Conservation (phyloP, 1,140 invertebrate species). For the Dinothrombium tinctorium region DNA sequence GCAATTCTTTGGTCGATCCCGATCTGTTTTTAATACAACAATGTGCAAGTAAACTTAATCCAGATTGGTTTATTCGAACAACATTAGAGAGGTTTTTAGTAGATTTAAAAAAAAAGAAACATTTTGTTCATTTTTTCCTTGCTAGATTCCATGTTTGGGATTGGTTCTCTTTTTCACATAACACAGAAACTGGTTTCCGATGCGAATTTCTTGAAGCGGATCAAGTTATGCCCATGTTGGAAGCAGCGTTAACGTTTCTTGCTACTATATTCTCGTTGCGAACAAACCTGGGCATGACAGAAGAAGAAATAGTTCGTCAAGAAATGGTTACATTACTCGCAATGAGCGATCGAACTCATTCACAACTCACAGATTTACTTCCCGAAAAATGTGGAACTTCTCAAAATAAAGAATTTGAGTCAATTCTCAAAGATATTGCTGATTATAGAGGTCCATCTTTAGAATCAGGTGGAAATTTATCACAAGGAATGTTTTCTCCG, state of each 20-base stretch:
- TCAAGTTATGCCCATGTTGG: conserved; percentile 55
- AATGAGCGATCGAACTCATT: conserved; percentile 81
- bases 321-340: conserved; percentile 81
- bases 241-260: conserved; percentile 70
- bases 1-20: conserved; percentile 91
- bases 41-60: conserved; percentile 60
- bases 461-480: conserved; percentile 50
- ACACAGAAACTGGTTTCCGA: conserved; percentile 16
- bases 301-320: conserved; percentile 44
- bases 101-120: conserved; percentile 12
- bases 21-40: conserved; percentile 82
- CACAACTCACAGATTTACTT: conserved; percentile 77
- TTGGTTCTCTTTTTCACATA: conserved; percentile 42
- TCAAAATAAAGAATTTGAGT: conserved; percentile 56
- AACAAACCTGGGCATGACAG: conserved; percentile 60
- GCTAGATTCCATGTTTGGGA: conserved; percentile 25
- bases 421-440: conserved; percentile 29
- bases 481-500: conserved; percentile 81
- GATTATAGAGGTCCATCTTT: conserved; percentile 51
- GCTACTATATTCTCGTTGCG: conserved; percentile 66
- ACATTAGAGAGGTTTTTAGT: conserved; percentile 70
- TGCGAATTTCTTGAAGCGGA: conserved; percentile 35
- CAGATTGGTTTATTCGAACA: conserved; percentile 58
- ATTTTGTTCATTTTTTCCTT: conserved; percentile 17
- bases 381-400: conserved; percentile 76